Evolutionary conservation across 64 coral and sea anemone species (phyloP).

Genomic region (Pocillopora damicornis): DNA sequence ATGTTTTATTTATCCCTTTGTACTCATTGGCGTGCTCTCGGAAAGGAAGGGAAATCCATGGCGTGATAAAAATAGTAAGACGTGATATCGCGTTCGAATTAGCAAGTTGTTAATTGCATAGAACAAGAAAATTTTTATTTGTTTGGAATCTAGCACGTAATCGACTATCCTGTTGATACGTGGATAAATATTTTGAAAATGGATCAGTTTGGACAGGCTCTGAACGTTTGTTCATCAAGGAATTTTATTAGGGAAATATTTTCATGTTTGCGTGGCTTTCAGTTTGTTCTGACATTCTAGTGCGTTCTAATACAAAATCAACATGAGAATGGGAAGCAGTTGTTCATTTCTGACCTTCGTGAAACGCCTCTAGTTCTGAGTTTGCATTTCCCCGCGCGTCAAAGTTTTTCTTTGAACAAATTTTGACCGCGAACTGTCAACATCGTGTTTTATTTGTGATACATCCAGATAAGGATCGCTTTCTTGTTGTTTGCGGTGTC

Average conservation of each 20-base stretch:
- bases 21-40: background rate
- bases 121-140: constrained; percentile 1
- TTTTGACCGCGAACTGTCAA: no score
- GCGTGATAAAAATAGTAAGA: background rate
- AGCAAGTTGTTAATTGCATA: constrained; percentile 12
- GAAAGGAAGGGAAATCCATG: background rate
- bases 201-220: background rate
- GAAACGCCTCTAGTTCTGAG: no score
- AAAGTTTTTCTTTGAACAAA: no score
- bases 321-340: no score
- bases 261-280: background rate
- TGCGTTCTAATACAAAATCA: no score
- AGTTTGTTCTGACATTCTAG: no score
- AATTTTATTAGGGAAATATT: background rate
- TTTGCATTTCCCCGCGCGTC: no score
- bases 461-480: no score
- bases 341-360: no score
- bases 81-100: background rate
- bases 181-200: background rate
- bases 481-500: no score
- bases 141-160: constrained; percentile 15
- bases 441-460: no score
- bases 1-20: background rate
- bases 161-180: background rate
- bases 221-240: background rate